These are phyloP conservation scores for Sterna hirundo DNA, from an alignment of 2,113 vertebrate genomes.

Conservation along the genomic window DNA sequence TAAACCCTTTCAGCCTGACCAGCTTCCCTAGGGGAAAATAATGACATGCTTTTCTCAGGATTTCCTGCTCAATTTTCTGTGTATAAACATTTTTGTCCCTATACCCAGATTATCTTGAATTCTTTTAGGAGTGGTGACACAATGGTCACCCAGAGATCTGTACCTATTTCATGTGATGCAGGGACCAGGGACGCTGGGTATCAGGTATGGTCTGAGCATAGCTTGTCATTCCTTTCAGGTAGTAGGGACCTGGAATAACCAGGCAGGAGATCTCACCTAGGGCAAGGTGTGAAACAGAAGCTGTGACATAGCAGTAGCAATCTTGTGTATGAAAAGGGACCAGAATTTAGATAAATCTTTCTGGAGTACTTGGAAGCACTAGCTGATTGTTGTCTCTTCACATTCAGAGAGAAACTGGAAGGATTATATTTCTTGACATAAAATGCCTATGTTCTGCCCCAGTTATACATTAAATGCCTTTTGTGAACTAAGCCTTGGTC, in stretches of 20 bases:
- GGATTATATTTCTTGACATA: neutral
- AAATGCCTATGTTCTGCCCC: neutral
- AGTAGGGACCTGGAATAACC: neutral
- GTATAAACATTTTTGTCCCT: neutral
- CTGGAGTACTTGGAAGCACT: neutral
- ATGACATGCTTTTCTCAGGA: accelerated
- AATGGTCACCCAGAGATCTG: neutral
- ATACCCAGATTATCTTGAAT: neutral
- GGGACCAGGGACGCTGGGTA: neutral
- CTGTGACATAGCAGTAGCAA: accelerated
- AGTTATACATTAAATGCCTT: neutral
- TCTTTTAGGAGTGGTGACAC: neutral
- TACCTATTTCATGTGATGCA: neutral
- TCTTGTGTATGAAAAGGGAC: neutral
- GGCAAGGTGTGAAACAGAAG: neutral
- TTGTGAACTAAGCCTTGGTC: neutral
- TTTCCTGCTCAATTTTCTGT: neutral
- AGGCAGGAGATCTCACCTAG: neutral
- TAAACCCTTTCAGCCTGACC: neutral
- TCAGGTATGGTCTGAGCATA: neutral
- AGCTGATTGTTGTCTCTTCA: neutral
- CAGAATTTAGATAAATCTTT: neutral
- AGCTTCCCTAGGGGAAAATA: neutral
- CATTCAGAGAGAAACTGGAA: neutral
- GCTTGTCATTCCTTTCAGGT: neutral